Percentiles rank a stretch among this genome's conserved stretches.
Evolutionary conservation across 2,797 vertebrate genomes (phyloP).

Genomic region (Champsocephalus gunnari): DNA sequence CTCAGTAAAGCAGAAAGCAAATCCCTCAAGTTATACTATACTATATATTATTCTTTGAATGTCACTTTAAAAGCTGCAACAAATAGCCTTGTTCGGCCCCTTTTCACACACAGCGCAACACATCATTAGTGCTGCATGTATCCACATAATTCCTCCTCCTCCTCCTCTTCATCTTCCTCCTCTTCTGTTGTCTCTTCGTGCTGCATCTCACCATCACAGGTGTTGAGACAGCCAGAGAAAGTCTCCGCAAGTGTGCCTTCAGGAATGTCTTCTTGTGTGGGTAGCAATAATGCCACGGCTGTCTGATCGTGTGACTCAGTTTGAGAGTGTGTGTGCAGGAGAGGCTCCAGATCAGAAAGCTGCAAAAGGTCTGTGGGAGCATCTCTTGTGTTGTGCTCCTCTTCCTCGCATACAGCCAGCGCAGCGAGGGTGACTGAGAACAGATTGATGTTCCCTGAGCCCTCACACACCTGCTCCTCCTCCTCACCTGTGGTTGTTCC

Average conservation of each 20-base stretch:
- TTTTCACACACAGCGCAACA: not conserved
- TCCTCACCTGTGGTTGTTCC: not conserved
- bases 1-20: not conserved
- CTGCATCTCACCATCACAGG: not conserved
- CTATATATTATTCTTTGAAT: not conserved
- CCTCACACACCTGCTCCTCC: constrained; percentile 2
- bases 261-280: not conserved
- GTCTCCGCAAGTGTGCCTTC: not conserved
- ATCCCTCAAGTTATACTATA: not conserved
- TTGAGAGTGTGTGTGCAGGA: not conserved
- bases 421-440: constrained; percentile 63
- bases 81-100: not conserved
- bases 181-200: constrained; percentile 16
- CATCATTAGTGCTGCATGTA: constrained; percentile 48
- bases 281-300: not conserved
- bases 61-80: not conserved
- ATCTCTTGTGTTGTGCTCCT: constrained; percentile 5
- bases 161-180: constrained; percentile 28
- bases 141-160: constrained; percentile 22
- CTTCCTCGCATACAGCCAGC: not conserved
- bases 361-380: constrained; percentile 6
- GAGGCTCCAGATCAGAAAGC: not conserved
- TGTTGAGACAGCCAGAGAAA: not conserved
- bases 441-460: constrained; percentile 58
- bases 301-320: constrained; percentile 2